Evolutionary conservation across 2,888 invertebrate genomes (phyloP).

Genomic region (Meloe dianella): DNA sequence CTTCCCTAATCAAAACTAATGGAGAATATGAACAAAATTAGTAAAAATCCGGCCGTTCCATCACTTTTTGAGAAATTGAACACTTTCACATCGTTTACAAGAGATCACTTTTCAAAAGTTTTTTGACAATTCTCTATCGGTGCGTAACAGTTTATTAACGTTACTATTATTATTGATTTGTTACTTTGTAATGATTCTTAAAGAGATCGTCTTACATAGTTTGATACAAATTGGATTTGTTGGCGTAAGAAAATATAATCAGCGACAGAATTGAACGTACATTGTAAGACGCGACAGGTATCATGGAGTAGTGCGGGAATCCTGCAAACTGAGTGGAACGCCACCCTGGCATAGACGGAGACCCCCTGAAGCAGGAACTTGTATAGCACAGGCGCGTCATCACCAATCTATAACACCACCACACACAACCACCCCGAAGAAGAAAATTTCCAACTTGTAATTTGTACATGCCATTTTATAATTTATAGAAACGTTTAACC

Average conservation of each 20-base stretch:
- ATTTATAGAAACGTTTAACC: conserved; percentile 33
- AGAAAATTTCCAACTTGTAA: conserved; percentile 39
- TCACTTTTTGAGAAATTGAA: conserved; percentile 33
- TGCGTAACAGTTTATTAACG: conserved; percentile 7
- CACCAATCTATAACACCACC: conserved; percentile 41
- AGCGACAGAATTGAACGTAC: conserved; percentile 34
- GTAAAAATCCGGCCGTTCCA: conserved; percentile 28
- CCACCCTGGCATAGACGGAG: conserved; percentile 46
- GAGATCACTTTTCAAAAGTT: conserved; percentile 23
- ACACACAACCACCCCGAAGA: conserved; percentile 28
- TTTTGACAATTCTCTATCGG: conserved; percentile 16
- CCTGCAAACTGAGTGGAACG: conserved; percentile 48
- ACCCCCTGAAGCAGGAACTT: conserved; percentile 39
- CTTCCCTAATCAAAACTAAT: not conserved
- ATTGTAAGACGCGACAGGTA: conserved; percentile 35
- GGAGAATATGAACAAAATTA: conserved; percentile 29
- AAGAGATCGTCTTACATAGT: not conserved
- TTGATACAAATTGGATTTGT: conserved; percentile 19
- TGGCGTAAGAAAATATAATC: conserved; percentile 23
- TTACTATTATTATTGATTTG: not conserved
- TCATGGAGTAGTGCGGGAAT: conserved; percentile 38
- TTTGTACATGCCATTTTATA: conserved; percentile 39
- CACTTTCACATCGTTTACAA: conserved; percentile 39
- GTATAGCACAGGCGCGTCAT: conserved; percentile 44
- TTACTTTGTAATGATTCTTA: too few relatives aligned